A percentile compares a stretch with the other conserved stretches of the same genome.
These are phyloP conservation scores for Anguilla megastoma DNA, from an alignment of 2,797 vertebrate genomes.

Conservation along the genomic window DNA sequence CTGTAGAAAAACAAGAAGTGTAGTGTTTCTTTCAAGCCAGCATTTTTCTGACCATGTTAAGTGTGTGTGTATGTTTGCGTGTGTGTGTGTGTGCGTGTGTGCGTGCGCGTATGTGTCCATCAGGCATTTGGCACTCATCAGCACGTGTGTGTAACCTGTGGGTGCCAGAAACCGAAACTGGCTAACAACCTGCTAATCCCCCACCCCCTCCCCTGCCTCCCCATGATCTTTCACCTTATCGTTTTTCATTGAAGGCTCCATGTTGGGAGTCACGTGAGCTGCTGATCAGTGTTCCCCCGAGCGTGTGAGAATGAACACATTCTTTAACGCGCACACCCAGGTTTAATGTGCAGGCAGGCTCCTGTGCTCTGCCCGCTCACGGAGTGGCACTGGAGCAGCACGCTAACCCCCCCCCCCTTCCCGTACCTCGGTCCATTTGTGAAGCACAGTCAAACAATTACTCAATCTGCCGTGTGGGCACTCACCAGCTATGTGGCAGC, in stretches of 20 bases:
- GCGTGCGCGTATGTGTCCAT: not conserved
- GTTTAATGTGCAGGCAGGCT: not conserved
- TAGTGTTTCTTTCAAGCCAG: not conserved
- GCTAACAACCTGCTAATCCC: not conserved
- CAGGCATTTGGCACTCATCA: not conserved
- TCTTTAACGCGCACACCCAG: not conserved
- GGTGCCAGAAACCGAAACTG: not conserved
- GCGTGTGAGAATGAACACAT: not conserved
- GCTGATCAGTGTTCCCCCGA: not conserved
- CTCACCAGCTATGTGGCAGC: conserved; percentile 1
- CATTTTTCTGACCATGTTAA: not conserved
- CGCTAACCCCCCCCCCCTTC: not conserved
- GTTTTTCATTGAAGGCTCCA: too few relatives aligned
- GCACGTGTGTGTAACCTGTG: not conserved
- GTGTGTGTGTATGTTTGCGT: not conserved
- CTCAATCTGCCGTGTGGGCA: not conserved
- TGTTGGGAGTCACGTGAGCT: too few relatives aligned
- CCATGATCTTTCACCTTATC: not conserved
- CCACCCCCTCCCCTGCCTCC: too few relatives aligned
- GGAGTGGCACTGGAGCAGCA: not conserved
- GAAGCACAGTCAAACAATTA: conserved; percentile 9
- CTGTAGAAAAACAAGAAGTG: not conserved
- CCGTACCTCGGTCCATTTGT: not conserved
- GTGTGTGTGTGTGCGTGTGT: not conserved
- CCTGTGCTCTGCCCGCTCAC: not conserved